Base-by-base conservation (phyloP, 2,888 invertebrate genomes). In the Acanthosepion pharaonis region DNA sequence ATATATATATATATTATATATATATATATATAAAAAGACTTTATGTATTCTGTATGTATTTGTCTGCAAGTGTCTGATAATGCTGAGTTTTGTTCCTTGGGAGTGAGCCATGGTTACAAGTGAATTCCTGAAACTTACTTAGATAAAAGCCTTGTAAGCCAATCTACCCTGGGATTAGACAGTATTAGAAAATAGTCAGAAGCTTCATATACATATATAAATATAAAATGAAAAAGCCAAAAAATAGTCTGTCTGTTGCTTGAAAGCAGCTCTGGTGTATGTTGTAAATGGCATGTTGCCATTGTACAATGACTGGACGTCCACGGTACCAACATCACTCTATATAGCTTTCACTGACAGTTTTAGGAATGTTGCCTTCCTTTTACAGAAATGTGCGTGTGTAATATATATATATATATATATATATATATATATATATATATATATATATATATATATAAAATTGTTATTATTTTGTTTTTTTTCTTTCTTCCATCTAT, bases 31-130 rank as follows among this genome's bases (percentile, higher is more conserved):
- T n/a, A 78, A 18, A 78, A 78, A 78, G n/a, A 78, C 5, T n/a
- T 78, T 11, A 33, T 78, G n/a, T 78, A 78, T 78, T 78, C 78
- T 78, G 78, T n/a, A 78, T 78, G 11, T 78, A 78, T 78, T 78
- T 28, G 78, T 78, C n/a, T 78, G 78, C n/a, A n/a, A n/a, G 78
- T 78, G 78, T 78, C n/a, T 78, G 78, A 78, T 33, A 78, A 78
- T 78, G 9, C 78, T 15, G 78, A 78, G 78, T 33, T 78, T 78
- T 78, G 78, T 78, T 78, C 78, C 78, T 78, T 78, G 78, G 78
- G 78, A 78, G n/a, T 78, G 78, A 78, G 78, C 78, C 78, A 78
- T 78, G 78, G n/a, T 78, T 78, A n/a, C 78, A 78, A 78, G 78
- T 33, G 33, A 78, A 78, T 78, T 78, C 78, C 78, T 78, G 78